Percentiles rank a stretch among this genome's conserved stretches.
phyloP scores from a whole-genome alignment of 2,797 vertebrate genomes.

The Phylloscopus collybita region DNA sequence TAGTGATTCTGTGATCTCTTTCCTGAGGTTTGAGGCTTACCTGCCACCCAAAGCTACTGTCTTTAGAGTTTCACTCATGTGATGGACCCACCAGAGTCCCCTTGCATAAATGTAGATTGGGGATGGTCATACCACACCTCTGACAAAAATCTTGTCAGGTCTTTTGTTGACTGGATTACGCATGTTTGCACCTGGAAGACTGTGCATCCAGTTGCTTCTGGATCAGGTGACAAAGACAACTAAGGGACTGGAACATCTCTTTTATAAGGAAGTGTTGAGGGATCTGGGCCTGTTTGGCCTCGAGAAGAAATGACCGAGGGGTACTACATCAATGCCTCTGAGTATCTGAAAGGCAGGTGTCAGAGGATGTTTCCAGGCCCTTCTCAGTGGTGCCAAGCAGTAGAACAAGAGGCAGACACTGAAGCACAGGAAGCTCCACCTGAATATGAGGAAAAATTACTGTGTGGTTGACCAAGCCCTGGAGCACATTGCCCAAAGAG shows the following conservation, averaged over 20 bases:
- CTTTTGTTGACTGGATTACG: not conserved
- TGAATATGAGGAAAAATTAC: not conserved
- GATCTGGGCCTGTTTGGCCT: not conserved
- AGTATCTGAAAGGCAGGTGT: not conserved
- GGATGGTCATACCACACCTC: not conserved
- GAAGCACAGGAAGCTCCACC: not conserved
- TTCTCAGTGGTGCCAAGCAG: not conserved
- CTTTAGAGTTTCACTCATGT: not conserved
- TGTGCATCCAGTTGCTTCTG: not conserved
- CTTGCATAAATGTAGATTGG: not conserved
- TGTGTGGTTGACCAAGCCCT: rapidly evolving
- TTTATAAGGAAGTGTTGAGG: not conserved
- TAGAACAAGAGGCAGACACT: not conserved
- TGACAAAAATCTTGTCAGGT: not conserved
- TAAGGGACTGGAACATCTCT: not conserved
- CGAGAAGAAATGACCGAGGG: rapidly evolving
- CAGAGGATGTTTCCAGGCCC: not conserved
- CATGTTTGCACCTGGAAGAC: not conserved
- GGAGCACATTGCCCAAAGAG: not conserved
- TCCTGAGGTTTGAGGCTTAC: not conserved
- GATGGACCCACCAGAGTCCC: not conserved
- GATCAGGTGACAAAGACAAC: not conserved
- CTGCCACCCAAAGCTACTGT: not conserved
- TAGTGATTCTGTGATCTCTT: not conserved
- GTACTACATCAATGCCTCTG: rapidly evolving